Evolutionary conservation across 2,113 vertebrate species (phyloP), one percentile per base, ranked within the genome.

Genomic region (Brachypteracias leptosomus): DNA sequence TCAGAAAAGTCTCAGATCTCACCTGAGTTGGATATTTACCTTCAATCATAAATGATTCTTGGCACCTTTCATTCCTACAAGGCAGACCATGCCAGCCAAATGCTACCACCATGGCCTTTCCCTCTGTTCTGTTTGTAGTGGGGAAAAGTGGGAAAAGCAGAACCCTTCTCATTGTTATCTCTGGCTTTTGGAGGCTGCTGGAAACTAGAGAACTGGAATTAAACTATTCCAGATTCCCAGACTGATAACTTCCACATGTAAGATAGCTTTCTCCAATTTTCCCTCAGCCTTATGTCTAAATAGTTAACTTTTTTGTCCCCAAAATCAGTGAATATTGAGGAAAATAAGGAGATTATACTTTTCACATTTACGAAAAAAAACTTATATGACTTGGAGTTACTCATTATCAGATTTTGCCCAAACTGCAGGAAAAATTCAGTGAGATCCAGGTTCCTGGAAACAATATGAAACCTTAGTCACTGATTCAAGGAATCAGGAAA

Each of bases 271-370:
- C 58, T 88, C 18, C 16, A 15, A 33, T 52, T 85, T 84, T 10
- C 38, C 33, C 42, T 44, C 52, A 71, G 31, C 6, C 84, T 52
- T 31, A 24, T 9, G 13, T 21, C 49, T 47, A 47, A 73, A 36
- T 3, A 84, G 86, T 59, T 38, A 25, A 80, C 15, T 7, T 52
- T 62, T 70, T 58, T 2, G 57, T 80, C 70, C 4, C 12, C 12
- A 38, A 83, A 59, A 11, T 0, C 0, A 0, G 42, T 47, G 24
- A 18, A 38, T 65, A 55, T 40, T 52, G 38, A 20, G 25, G 7
- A 22, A 35, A 93, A 79, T 16, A 81, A 51, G 25, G 25, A 74
- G 25, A 42, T 55, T 28, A 10, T 7, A 11, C 19, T 68, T 88
- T 26, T 14, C 57, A 29, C 22, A 72, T 11, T 42, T 68, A 22